phyloP scores from a whole-genome alignment of 2,113 vertebrate genomes.

The Syngnathus scovelli region DNA sequence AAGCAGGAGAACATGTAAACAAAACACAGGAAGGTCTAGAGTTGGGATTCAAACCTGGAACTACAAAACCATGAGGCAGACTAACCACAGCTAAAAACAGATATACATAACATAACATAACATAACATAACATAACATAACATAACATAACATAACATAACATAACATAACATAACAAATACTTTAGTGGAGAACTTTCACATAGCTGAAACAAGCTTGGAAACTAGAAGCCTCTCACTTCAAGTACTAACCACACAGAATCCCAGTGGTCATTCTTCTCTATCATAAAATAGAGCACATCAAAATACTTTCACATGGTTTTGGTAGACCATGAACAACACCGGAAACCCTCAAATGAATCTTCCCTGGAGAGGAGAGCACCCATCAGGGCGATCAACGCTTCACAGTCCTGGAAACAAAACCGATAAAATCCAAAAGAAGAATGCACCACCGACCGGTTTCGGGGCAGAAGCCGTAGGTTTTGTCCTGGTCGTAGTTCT shows the following conservation, averaged over 20 bases:
- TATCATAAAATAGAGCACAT: conserved; percentile 57
- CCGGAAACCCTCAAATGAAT: conserved; percentile 32
- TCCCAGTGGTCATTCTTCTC: conserved; percentile 12
- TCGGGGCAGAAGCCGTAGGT: conserved; percentile 94
- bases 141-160: too few relatives aligned
- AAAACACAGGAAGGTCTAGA: neutral
- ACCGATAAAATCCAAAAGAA: conserved; percentile 1
- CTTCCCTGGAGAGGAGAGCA: conserved; percentile 34
- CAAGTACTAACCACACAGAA: conserved; percentile 50
- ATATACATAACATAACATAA: neutral
- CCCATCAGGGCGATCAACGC: conserved; percentile 16
- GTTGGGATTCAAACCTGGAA: conserved; percentile 1
- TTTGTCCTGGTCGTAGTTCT: conserved; percentile 90
- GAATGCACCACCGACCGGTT: conserved; percentile 71
- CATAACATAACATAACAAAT: neutral
- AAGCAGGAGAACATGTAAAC: neutral
- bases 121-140: too few relatives aligned
- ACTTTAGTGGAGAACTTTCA: neutral
- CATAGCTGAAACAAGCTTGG: neutral
- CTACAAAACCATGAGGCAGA: neutral
- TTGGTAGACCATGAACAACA: conserved; percentile 48
- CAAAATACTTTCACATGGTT: conserved; percentile 59
- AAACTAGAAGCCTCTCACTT: neutral
- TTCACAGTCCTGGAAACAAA: conserved; percentile 17
- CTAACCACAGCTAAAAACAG: neutral